These are phyloP conservation scores for Rhegmatorhina hoffmannsi DNA, from an alignment of 2,113 vertebrate species.

Conservation along the genomic window DNA sequence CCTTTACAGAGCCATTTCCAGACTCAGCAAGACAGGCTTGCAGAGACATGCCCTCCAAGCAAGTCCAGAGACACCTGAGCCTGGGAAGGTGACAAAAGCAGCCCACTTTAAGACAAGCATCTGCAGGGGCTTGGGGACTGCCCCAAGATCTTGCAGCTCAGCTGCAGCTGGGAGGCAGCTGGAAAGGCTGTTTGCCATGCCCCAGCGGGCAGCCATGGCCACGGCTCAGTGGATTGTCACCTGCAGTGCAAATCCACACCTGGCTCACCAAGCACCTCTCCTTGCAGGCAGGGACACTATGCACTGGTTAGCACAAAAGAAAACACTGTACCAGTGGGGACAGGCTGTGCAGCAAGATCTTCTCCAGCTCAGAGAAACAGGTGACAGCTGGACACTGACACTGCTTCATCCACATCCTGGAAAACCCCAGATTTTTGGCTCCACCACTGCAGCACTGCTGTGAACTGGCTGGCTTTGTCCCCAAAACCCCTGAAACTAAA, in stretches of 20 bases:
- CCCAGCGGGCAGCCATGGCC: accelerated
- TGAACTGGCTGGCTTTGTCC: background rate
- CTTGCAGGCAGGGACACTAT: background rate
- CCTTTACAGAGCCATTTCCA: background rate
- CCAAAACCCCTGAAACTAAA: background rate
- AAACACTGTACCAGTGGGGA: background rate
- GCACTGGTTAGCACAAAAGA: background rate
- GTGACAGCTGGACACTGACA: background rate
- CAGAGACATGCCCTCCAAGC: background rate
- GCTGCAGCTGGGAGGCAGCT: background rate
- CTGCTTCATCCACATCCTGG: background rate
- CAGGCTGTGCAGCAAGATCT: background rate
- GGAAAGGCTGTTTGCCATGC: background rate
- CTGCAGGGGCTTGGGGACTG: background rate
- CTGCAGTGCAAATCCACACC: background rate
- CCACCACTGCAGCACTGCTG: background rate
- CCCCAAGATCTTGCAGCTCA: background rate
- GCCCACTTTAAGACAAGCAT: background rate
- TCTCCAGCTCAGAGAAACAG: background rate
- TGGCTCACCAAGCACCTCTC: background rate
- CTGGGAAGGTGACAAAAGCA: background rate
- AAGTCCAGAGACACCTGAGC: background rate
- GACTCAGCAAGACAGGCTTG: background rate
- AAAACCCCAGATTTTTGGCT: background rate
- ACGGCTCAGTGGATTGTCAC: background rate